Evolutionary conservation across 2,888 invertebrate genomes (phyloP).

Genomic region (Seira ritae): DNA sequence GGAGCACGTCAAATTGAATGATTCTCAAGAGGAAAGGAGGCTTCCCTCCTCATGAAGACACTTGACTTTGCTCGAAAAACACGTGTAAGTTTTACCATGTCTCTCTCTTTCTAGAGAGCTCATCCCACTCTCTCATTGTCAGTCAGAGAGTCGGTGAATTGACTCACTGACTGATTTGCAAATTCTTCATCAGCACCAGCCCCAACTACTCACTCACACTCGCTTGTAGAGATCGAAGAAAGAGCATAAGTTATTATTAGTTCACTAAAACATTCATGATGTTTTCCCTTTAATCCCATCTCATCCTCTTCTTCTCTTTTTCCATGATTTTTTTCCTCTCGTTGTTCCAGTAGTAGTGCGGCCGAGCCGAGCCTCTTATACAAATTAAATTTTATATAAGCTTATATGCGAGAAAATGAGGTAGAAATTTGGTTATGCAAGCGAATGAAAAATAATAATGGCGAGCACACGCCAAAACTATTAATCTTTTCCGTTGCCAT

Average conservation of each 20-base stretch:
- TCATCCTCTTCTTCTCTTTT: background rate
- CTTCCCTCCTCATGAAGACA: slow-evolving; percentile 36
- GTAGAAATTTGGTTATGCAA: slow-evolving; percentile 18
- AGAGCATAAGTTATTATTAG: slow-evolving; percentile 20
- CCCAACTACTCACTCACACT: too few species aligned
- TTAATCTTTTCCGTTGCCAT: slow-evolving; percentile 20
- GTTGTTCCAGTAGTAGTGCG: background rate
- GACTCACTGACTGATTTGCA: slow-evolving; percentile 40
- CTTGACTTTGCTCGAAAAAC: slow-evolving; percentile 37
- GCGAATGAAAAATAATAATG: slow-evolving; percentile 20
- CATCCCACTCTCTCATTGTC: background rate
- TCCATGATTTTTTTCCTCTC: background rate
- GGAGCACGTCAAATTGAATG: slow-evolving; percentile 63
- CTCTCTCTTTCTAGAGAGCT: background rate
- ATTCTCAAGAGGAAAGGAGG: slow-evolving; percentile 50
- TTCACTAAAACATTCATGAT: background rate
- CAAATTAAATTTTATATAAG: slow-evolving; percentile 36
- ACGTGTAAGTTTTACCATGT: background rate
- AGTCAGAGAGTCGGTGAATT: background rate
- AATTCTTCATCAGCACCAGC: slow-evolving; percentile 28
- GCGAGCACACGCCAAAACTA: background rate
- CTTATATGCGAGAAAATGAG: background rate
- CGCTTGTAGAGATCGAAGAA: background rate
- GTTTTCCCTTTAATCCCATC: background rate
- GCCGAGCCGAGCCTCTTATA: slow-evolving; percentile 47